A percentile compares a stretch with the other conserved stretches of the same genome.
phyloP scores from a whole-genome alignment of 2,113 vertebrate genomes.

The Nanorana parkeri region DNA sequence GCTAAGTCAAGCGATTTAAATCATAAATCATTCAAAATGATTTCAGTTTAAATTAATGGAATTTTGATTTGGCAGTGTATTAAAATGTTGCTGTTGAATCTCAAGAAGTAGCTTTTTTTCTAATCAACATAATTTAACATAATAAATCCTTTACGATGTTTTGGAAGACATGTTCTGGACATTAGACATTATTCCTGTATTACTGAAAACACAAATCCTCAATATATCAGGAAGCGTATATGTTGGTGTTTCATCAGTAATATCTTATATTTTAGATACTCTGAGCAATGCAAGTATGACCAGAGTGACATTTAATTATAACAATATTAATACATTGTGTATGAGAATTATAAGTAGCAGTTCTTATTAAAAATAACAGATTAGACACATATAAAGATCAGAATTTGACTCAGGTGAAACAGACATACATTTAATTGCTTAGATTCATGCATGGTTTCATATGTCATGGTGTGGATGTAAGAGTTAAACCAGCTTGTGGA shows the following conservation, averaged over 20 bases:
- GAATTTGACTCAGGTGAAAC: neutral
- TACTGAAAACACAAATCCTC: slow-evolving; percentile 7
- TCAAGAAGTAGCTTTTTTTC: neutral
- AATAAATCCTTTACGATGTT: slow-evolving; percentile 4
- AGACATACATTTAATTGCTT: no score
- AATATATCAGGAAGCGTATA: neutral
- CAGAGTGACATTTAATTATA: slow-evolving; percentile 15
- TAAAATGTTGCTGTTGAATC: slow-evolving; percentile 17
- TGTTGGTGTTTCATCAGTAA: neutral
- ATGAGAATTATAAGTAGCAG: neutral
- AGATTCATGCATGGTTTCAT: no score
- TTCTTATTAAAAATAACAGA: neutral
- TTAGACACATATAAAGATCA: neutral
- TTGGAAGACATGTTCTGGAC: neutral
- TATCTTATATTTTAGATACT: neutral
- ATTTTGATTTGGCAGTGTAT: neutral
- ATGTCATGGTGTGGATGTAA: no score
- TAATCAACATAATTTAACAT: slow-evolving; percentile 38
- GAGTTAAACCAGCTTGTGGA: no score
- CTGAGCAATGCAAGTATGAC: neutral
- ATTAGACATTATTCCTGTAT: neutral
- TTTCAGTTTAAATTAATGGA: neutral
- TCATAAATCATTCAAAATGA: slow-evolving; percentile 5
- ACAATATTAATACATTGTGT: neutral
- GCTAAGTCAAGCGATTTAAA: neutral